These are phyloP conservation scores for Colossoma macropomum DNA, from an alignment of 2,113 vertebrate genomes.

Conservation along the genomic window DNA sequence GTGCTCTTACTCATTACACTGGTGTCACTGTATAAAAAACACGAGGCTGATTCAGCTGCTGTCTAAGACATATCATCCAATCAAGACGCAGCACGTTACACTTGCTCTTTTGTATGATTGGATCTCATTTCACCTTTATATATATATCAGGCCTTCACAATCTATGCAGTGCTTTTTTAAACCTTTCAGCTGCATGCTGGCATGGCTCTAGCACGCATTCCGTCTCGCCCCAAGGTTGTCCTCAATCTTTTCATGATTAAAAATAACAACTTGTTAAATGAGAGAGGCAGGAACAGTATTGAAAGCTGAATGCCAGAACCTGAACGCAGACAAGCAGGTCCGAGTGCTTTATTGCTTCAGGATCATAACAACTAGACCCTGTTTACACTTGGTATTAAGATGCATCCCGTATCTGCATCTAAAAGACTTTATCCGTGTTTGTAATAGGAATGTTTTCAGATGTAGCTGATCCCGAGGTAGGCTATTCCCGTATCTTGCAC, in stretches of 20 bases:
- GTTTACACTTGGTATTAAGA: background rate
- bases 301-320: background rate
- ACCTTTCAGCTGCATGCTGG: background rate
- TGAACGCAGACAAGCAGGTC: background rate
- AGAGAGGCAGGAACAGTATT: background rate
- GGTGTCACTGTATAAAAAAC: background rate
- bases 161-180: background rate
- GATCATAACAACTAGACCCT: background rate
- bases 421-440: no score
- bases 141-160: background rate
- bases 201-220: background rate
- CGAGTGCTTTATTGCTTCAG: background rate
- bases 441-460: no score
- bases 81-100: background rate
- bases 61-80: background rate
- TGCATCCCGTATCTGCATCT: background rate
- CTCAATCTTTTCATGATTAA: conserved; percentile 5
- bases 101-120: background rate
- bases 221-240: background rate
- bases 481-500: no score
- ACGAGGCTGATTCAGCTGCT: background rate
- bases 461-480: no score
- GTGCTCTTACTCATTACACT: background rate
- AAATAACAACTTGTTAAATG: background rate
- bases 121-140: no score